Percentiles rank a stretch among this genome's conserved stretches.
Conservation (phyloP, 2,797 vertebrate genomes). For the Aulostomus chinensis region DNA sequence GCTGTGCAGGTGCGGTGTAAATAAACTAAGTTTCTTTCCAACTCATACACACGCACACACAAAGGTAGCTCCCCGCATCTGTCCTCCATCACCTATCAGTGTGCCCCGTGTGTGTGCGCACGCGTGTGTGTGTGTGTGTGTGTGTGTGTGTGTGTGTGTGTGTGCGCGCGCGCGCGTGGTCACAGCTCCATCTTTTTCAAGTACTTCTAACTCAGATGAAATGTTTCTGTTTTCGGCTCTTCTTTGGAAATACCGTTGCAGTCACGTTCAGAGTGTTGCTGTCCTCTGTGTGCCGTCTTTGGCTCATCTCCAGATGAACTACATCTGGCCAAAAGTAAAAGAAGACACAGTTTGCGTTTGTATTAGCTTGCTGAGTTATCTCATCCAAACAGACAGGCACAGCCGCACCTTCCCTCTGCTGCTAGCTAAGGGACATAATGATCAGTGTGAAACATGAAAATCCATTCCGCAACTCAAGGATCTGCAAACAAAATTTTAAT, state of each 20-base stretch:
- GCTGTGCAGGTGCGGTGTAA: too few species aligned
- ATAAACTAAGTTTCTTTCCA: too few species aligned
- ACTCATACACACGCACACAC: too few species aligned
- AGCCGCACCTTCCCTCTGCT: conserved; percentile 34
- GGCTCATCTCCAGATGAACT: conserved; percentile 43
- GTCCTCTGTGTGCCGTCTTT: conserved; percentile 25
- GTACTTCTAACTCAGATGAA: too few species aligned
- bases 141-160: conserved; percentile 2
- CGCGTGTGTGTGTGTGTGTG: too few species aligned
- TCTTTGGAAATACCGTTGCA: conserved; percentile 37
- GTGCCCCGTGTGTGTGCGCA: too few species aligned
- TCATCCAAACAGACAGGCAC: conserved; percentile 47
- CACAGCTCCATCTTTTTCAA: conserved; percentile 14
- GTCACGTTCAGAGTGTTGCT: conserved; percentile 16
- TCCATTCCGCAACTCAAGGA: conserved; percentile 25
- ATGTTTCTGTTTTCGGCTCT: too few species aligned
- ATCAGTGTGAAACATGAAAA: conserved; percentile 34
- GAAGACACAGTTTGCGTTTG: conserved; percentile 29
- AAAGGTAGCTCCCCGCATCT: too few species aligned
- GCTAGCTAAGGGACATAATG: conserved; percentile 19
- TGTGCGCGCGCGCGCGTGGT: too few species aligned
- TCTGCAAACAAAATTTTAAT: conserved; percentile 6
- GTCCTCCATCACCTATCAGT: too few species aligned
- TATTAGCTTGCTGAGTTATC: conserved; percentile 55
- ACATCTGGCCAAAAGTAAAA: conserved; percentile 35